Percentiles rank a stretch among this genome's conserved stretches.
Conservation (phyloP, 2,113 vertebrate species). For the Chlamydotis undulata region DNA sequence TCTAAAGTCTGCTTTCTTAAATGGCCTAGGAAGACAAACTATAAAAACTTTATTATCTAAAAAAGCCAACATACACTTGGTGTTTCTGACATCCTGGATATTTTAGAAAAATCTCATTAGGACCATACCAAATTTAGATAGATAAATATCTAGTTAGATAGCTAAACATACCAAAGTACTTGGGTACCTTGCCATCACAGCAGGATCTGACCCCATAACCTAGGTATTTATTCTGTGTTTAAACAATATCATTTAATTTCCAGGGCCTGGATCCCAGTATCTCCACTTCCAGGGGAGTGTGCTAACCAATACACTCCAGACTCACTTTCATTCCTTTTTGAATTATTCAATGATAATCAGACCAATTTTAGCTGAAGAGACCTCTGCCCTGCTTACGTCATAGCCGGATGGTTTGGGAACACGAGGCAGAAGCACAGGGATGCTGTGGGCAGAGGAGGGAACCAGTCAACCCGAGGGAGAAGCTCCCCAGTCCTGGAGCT, state of each 20-base stretch:
- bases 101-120: neutral
- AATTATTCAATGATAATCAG: neutral
- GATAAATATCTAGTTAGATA: neutral
- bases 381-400: neutral
- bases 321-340: neutral
- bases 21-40: neutral
- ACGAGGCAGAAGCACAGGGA: fast-evolving
- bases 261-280: neutral
- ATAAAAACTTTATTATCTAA: neutral
- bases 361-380: neutral
- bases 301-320: neutral
- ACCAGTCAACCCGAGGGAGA: neutral
- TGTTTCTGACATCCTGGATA: neutral
- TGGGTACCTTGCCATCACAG: neutral
- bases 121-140: neutral
- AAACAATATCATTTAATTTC: neutral
- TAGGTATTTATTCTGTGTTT: neutral
- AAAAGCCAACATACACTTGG: neutral
- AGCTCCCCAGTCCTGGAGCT: neutral
- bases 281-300: neutral
- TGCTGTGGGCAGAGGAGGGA: neutral
- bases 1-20: neutral
- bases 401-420: neutral
- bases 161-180: neutral
- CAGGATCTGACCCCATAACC: neutral